phyloP scores from a whole-genome alignment of 2,888 invertebrate species.

The Notocelia uddmanniana region DNA sequence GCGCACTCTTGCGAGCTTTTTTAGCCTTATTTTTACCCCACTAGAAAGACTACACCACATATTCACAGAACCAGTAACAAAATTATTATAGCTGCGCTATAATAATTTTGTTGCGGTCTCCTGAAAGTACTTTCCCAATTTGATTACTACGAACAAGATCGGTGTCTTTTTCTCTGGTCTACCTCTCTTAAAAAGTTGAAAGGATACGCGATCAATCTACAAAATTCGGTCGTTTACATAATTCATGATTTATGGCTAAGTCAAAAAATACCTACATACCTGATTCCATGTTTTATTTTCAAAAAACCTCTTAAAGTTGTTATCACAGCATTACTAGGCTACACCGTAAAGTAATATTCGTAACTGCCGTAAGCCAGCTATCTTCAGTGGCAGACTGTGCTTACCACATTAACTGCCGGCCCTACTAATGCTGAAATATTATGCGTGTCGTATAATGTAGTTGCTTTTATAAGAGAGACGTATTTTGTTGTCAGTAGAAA shows the following conservation, averaged over 20 bases:
- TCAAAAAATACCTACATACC: too few relatives aligned
- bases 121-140: too few relatives aligned
- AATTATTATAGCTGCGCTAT: too few relatives aligned
- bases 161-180: not conserved
- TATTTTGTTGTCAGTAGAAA: slow-evolving; percentile 6
- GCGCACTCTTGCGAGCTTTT: too few relatives aligned
- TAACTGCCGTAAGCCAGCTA: slow-evolving; percentile 41
- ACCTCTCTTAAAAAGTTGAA: not conserved
- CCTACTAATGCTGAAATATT: slow-evolving; percentile 44
- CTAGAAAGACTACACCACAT: too few relatives aligned
- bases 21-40: too few relatives aligned
- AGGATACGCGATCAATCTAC: not conserved
- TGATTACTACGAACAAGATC: too few relatives aligned
- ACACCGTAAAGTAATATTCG: slow-evolving; percentile 29
- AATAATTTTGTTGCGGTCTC: too few relatives aligned
- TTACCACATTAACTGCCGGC: slow-evolving; percentile 39
- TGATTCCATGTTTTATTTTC: not conserved
- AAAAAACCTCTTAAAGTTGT: slow-evolving; percentile 28
- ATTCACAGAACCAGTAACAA: too few relatives aligned
- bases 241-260: too few relatives aligned
- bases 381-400: slow-evolving; percentile 36
- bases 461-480: slow-evolving; percentile 11
- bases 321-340: slow-evolving; percentile 33
- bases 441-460: slow-evolving; percentile 35
- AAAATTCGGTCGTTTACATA: not conserved